Percentiles rank a stretch among this genome's conserved stretches.
Conservation (phyloP, 2,113 vertebrate genomes). For the Platysternon megacephalum region DNA sequence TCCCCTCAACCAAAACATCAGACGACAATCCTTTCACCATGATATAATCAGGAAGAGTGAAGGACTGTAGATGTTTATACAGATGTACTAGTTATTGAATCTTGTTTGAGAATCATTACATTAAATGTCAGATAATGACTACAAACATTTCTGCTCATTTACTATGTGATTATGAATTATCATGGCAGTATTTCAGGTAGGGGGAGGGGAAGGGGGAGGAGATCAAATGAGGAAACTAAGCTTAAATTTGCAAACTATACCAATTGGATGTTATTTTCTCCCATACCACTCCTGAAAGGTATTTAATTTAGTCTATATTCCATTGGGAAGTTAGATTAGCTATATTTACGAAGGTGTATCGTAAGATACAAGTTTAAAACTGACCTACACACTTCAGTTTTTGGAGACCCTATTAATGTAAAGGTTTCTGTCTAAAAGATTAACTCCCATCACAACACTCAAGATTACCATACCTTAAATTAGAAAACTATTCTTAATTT, state of each 20-base stretch:
- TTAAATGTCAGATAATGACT: neutral
- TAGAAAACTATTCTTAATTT: neutral
- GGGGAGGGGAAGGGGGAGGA: fast-evolving
- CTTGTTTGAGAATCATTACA: neutral
- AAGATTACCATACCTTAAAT: neutral
- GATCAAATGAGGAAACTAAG: too few relatives aligned
- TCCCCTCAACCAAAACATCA: neutral
- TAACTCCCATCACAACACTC: neutral
- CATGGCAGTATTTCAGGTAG: neutral
- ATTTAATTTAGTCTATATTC: neutral
- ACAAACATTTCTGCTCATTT: neutral
- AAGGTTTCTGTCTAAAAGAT: neutral
- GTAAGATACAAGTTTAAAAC: neutral
- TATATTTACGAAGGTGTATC: neutral
- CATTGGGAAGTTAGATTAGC: neutral
- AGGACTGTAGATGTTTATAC: neutral
- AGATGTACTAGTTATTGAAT: fast-evolving
- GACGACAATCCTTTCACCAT: neutral
- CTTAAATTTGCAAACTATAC: neutral
- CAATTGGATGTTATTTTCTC: neutral
- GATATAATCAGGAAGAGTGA: neutral
- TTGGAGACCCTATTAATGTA: neutral
- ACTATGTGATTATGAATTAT: neutral
- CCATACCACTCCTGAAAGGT: fast-evolving
- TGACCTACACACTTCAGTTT: neutral